These are phyloP conservation scores for Pandemis cinnamomeana DNA, from an alignment of 2,888 invertebrate species.

Conservation along the genomic window DNA sequence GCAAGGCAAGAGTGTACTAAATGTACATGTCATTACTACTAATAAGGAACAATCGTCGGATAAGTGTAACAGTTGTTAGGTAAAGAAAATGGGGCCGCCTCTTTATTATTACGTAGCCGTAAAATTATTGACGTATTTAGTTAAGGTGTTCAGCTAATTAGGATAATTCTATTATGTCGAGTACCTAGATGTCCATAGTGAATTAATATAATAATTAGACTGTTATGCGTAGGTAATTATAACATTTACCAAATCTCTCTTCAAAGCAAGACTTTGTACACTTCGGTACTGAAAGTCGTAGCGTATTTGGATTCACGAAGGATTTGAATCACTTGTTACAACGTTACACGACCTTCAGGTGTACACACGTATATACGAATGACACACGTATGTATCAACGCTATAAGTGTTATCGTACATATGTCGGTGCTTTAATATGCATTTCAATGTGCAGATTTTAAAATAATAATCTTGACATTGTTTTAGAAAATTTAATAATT, in stretches of 20 bases:
- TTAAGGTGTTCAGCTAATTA: conserved; percentile 68
- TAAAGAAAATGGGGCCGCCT: conserved; percentile 81
- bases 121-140: conserved; percentile 60
- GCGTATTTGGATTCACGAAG: conserved; percentile 24
- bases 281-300: conserved; percentile 33
- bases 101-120: conserved; percentile 69
- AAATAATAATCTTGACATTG: conserved; percentile 43
- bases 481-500: conserved; percentile 40
- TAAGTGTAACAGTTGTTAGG: conserved; percentile 51
- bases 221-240: conserved; percentile 62
- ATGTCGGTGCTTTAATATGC: conserved; percentile 72
- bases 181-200: conserved; percentile 66
- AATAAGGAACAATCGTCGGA: conserved; percentile 38
- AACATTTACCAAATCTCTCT: conserved; percentile 77
- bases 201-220: conserved; percentile 65
- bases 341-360: conserved; percentile 19
- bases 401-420: conserved; percentile 61
- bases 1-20: conserved; percentile 11
- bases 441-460: conserved; percentile 66
- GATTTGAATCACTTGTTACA: conserved; percentile 34
- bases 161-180: conserved; percentile 69
- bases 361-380: conserved; percentile 36
- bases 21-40: conserved; percentile 21
- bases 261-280: conserved; percentile 54
- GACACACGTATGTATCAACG: conserved; percentile 46